phyloP scores from a whole-genome alignment of 2,888 invertebrate species.

The Meta bourneti region DNA sequence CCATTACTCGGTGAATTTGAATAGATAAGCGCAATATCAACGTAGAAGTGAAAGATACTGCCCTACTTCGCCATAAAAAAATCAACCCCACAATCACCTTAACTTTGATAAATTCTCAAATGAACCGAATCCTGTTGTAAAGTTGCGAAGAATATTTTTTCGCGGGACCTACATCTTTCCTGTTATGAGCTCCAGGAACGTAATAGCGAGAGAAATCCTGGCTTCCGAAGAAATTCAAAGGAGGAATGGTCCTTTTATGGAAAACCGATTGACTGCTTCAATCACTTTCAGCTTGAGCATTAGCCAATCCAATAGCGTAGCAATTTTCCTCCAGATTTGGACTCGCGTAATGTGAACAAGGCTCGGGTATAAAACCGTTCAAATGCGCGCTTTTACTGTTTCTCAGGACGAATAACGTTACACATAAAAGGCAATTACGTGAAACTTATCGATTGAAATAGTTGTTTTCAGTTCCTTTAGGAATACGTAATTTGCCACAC shows the following conservation, averaged over 20 bases:
- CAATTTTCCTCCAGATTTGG: constrained; percentile 16
- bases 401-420: constrained; percentile 27
- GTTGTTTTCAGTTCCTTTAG: constrained; percentile 1
- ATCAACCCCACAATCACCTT: too few relatives aligned
- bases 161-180: not conserved
- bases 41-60: too few relatives aligned
- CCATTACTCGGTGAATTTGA: too few relatives aligned
- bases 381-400: constrained; percentile 45
- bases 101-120: not conserved
- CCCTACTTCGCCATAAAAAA: too few relatives aligned
- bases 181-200: too few relatives aligned
- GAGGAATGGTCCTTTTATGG: constrained; percentile 22
- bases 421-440: constrained; percentile 59
- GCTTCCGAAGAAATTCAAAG: too few relatives aligned
- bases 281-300: not conserved
- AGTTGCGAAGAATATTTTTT: not conserved
- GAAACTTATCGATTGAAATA: constrained; percentile 40
- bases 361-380: constrained; percentile 47
- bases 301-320: not conserved
- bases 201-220: too few relatives aligned
- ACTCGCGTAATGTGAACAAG: constrained; percentile 8
- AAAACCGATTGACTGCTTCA: constrained; percentile 37
- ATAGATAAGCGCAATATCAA: too few relatives aligned
- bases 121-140: not conserved
- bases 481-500: constrained; percentile 9